A percentile compares a stretch with the other conserved stretches of the same genome.
Conservation (phyloP, 2,888 invertebrate genomes). For the Caenorhabditis imperialis region DNA sequence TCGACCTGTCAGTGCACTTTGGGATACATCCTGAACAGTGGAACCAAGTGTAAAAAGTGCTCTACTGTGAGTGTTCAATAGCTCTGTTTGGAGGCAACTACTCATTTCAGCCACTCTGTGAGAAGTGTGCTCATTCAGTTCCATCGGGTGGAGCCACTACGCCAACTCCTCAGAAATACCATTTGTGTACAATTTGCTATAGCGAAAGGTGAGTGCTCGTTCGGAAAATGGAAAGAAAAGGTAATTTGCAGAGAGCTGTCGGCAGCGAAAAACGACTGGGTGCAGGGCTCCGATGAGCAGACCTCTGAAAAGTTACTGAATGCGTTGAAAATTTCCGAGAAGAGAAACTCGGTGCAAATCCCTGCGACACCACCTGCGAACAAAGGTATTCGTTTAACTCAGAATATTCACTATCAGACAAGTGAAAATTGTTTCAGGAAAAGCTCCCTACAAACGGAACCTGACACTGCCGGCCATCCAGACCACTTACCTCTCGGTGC, state of each 20-base stretch:
- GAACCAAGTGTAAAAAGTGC: constrained; percentile 61
- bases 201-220: constrained; percentile 57
- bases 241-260: constrained; percentile 56
- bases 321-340: constrained; percentile 49
- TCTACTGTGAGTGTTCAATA: constrained; percentile 4
- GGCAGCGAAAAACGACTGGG: constrained; percentile 64
- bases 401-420: too few species aligned
- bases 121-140: constrained; percentile 48
- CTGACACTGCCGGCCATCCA: constrained; percentile 59
- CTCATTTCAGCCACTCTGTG: constrained; percentile 47
- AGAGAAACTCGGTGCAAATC: constrained; percentile 38
- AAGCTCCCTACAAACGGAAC: constrained; percentile 58
- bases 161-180: constrained; percentile 38
- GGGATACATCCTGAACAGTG: constrained; percentile 65
- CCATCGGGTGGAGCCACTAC: background rate
- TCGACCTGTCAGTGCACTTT: constrained; percentile 56
- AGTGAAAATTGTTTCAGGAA: constrained; percentile 40
- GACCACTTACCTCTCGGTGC: constrained; percentile 53
- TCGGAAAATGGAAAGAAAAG: background rate
- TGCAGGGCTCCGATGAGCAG: constrained; percentile 46
- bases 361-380: constrained; percentile 17
- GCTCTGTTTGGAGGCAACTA: background rate
- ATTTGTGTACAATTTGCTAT: constrained; percentile 60
- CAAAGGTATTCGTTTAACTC: constrained; percentile 6
- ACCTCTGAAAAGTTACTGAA: constrained; percentile 55